phyloP scores from a whole-genome alignment of 2,888 invertebrate genomes.

The Molanna angustata region DNA sequence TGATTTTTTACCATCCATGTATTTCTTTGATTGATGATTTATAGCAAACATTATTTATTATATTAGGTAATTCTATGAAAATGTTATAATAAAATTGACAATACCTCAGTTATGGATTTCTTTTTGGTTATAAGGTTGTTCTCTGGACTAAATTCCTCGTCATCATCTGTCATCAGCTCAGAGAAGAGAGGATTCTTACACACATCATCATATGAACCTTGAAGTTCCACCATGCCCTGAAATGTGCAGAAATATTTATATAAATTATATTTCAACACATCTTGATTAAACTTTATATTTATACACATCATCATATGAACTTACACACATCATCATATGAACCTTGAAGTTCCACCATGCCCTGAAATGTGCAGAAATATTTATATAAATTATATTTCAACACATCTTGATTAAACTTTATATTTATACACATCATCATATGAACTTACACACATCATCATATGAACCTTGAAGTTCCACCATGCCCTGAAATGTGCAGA shows the following conservation, averaged over 20 bases:
- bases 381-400: not conserved
- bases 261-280: not conserved
- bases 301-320: too few relatives aligned
- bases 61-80: not conserved
- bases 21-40: not conserved
- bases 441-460: slow-evolving; percentile 54
- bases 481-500: slow-evolving; percentile 61
- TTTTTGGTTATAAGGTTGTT: too few relatives aligned
- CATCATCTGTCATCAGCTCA: slow-evolving; percentile 49
- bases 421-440: too few relatives aligned
- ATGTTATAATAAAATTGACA: not conserved
- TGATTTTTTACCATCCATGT: too few relatives aligned
- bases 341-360: slow-evolving; percentile 59
- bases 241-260: too few relatives aligned
- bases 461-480: slow-evolving; percentile 59
- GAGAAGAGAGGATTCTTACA: slow-evolving; percentile 52
- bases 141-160: slow-evolving; percentile 35
- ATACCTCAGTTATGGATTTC: slow-evolving; percentile 18
- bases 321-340: slow-evolving; percentile 56
- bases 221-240: slow-evolving; percentile 61
- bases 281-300: too few relatives aligned
- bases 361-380: too few relatives aligned
- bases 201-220: slow-evolving; percentile 57
- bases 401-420: too few relatives aligned
- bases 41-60: not conserved